phyloP scores from a whole-genome alignment of 2,797 vertebrate species.

The Lepus oiostolus region DNA sequence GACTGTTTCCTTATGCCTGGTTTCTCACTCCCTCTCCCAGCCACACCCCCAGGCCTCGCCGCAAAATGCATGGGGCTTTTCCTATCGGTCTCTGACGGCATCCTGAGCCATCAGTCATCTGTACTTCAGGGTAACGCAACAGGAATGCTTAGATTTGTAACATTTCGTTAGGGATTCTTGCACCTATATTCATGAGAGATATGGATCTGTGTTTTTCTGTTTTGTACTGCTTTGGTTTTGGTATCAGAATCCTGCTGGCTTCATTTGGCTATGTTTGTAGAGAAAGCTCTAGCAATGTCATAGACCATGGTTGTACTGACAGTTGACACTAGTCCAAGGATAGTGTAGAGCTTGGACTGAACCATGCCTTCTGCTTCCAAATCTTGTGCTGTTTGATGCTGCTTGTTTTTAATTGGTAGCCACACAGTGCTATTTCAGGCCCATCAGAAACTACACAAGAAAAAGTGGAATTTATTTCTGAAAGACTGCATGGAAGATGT shows the following conservation, averaged over 20 bases:
- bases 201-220: neutral
- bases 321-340: too few relatives aligned
- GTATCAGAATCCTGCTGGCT: neutral
- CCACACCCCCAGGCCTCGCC: neutral
- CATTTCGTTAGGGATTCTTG: neutral
- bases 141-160: neutral
- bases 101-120: neutral
- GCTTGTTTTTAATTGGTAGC: neutral
- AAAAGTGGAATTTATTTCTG: neutral
- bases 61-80: fast-evolving
- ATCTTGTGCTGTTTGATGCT: fast-evolving
- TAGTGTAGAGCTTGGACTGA: neutral
- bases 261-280: neutral
- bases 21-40: neutral
- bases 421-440: neutral
- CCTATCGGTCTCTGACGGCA: fast-evolving
- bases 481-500: neutral
- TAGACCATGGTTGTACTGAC: neutral
- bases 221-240: neutral
- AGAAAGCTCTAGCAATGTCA: neutral
- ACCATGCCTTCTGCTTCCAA: neutral
- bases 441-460: neutral
- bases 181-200: neutral
- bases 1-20: neutral
- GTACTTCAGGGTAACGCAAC: neutral